These are phyloP conservation scores for Pangasius krempfi DNA, from an alignment of 2,797 vertebrate genomes.

Conservation along the genomic window DNA sequence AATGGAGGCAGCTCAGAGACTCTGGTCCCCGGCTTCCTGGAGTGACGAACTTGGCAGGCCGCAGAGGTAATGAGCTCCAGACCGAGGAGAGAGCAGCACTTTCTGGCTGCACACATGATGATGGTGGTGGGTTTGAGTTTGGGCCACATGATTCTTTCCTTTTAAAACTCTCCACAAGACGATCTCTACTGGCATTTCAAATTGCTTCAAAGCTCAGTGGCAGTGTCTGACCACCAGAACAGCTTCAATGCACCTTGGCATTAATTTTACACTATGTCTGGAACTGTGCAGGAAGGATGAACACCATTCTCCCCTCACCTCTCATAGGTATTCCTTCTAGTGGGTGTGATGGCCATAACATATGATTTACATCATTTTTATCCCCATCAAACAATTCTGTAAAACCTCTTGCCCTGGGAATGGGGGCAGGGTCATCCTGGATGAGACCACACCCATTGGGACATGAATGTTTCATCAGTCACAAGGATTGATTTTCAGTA, in stretches of 20 bases:
- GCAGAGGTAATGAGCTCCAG: conserved; percentile 86
- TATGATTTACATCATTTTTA: neutral
- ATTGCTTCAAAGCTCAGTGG: neutral
- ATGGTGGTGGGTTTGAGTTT: conserved; percentile 29
- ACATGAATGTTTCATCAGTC: neutral
- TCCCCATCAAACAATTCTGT: neutral
- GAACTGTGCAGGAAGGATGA: neutral
- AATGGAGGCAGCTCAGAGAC: conserved; percentile 69
- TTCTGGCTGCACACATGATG: conserved; percentile 65
- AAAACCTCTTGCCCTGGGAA: neutral
- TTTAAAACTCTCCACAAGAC: conserved; percentile 1
- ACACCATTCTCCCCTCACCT: neutral
- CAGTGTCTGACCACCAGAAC: conserved; percentile 17
- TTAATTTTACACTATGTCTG: neutral
- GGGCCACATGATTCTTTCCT: conserved; percentile 23
- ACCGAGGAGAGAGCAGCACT: conserved; percentile 77
- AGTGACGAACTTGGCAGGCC: conserved; percentile 75
- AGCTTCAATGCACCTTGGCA: conserved; percentile 1
- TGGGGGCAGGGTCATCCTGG: too few species aligned
- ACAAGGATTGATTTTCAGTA: neutral
- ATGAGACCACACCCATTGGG: neutral
- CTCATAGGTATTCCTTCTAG: neutral
- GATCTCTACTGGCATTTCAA: conserved; percentile 11
- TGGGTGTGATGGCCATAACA: neutral
- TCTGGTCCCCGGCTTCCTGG: conserved; percentile 72